Conservation (phyloP, 2,797 vertebrate genomes). For the Prunella strophiata region DNA sequence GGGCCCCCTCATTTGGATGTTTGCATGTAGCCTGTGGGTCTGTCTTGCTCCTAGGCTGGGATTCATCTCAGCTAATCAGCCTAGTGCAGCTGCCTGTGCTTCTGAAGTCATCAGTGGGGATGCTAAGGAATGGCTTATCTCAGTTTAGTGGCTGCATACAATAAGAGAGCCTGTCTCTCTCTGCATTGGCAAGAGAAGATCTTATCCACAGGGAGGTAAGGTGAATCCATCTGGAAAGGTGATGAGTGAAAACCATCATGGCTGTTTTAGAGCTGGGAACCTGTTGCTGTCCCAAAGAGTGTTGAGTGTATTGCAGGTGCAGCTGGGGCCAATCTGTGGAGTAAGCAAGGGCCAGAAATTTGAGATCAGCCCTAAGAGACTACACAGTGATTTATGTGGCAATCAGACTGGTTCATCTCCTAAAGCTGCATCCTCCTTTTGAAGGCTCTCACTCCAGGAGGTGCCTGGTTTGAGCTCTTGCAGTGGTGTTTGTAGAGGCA, state of each 20-base stretch:
- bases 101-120: not conserved
- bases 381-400: not conserved
- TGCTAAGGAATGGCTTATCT: accelerated
- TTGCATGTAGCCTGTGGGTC: not conserved
- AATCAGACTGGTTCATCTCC: not conserved
- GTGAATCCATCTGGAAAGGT: not conserved
- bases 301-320: not conserved
- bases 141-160: not conserved
- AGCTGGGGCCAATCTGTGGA: not conserved
- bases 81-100: not conserved
- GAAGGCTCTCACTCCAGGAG: not conserved
- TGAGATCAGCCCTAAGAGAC: not conserved
- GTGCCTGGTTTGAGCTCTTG: not conserved
- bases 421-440: not conserved
- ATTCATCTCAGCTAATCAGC: not conserved
- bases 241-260: accelerated
- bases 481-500: not conserved
- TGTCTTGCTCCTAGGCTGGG: not conserved
- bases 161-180: not conserved
- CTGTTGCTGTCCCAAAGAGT: not conserved
- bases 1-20: not conserved
- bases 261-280: not conserved
- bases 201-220: not conserved
- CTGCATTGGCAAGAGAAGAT: not conserved
- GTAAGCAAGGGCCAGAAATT: not conserved